Evolutionary conservation across 2,797 vertebrate genomes (phyloP).

Genomic region (Spheniscus humboldti): DNA sequence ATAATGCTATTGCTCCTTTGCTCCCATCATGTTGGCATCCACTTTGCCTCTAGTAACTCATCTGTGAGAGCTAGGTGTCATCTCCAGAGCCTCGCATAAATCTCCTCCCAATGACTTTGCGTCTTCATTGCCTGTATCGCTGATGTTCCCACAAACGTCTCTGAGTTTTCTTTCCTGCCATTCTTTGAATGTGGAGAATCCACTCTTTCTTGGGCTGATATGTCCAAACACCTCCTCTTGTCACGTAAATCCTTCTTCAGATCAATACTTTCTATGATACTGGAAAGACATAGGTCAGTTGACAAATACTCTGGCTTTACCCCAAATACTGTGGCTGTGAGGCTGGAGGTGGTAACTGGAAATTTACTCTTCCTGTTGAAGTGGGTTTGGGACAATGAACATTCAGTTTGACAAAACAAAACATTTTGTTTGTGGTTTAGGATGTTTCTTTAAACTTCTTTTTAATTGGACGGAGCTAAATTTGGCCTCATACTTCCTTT

Average conservation of each 20-base stretch:
- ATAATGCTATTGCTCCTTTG: not conserved
- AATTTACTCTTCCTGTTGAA: not conserved
- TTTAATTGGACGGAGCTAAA: not conserved
- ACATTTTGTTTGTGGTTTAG: not conserved
- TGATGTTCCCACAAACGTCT: not conserved
- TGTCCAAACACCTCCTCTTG: not conserved
- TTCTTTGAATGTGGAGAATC: accelerated
- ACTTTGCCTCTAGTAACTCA: not conserved
- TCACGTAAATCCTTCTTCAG: not conserved
- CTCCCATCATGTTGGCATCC: not conserved
- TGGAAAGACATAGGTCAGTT: not conserved
- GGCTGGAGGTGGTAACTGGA: not conserved
- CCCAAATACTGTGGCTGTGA: not conserved
- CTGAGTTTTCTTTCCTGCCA: not conserved
- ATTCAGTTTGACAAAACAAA: not conserved
- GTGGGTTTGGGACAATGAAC: not conserved
- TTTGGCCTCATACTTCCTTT: not conserved
- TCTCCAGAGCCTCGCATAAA: not conserved
- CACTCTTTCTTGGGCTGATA: not conserved
- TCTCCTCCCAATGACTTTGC: not conserved
- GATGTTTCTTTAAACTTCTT: not conserved
- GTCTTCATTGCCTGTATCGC: accelerated
- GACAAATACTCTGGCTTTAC: not conserved
- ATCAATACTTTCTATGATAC: not conserved
- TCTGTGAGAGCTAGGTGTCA: not conserved